A percentile compares a stretch with the other conserved stretches of the same genome.
phyloP scores from a whole-genome alignment of 2,113 vertebrate species.

The Mustelus asterias region DNA sequence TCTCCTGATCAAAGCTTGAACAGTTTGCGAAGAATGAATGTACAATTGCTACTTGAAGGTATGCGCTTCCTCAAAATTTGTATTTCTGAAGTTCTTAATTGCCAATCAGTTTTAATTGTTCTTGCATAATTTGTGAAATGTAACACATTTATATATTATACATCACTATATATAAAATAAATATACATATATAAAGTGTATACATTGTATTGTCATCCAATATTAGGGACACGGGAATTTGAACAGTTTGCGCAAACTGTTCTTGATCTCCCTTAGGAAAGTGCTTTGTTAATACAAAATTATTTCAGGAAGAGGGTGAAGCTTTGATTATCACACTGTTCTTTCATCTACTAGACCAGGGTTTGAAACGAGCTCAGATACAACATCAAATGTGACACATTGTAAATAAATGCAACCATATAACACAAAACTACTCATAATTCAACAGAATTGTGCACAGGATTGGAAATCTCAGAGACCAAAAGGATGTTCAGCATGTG shows the following conservation, averaged over 20 bases:
- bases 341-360: not conserved
- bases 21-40: not conserved
- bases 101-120: not conserved
- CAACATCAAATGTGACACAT: not conserved
- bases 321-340: not conserved
- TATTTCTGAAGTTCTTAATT: not conserved
- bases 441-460: not conserved
- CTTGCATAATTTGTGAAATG: not conserved
- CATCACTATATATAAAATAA: too few species aligned
- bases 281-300: too few species aligned
- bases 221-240: conserved; percentile 26
- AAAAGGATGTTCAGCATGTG: not conserved
- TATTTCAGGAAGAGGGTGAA: not conserved
- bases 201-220: not conserved
- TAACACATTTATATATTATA: not conserved
- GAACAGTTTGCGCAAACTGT: not conserved
- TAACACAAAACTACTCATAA: not conserved
- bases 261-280: too few species aligned
- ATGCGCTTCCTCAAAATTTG: not conserved
- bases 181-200: too few species aligned
- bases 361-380: not conserved
- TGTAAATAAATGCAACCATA: not conserved
- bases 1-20: not conserved
- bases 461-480: not conserved
- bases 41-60: not conserved